A percentile compares a stretch with the other conserved stretches of the same genome.
These are phyloP conservation scores for Cantharis nigra DNA, from an alignment of 2,888 invertebrate species.

Conservation along the genomic window DNA sequence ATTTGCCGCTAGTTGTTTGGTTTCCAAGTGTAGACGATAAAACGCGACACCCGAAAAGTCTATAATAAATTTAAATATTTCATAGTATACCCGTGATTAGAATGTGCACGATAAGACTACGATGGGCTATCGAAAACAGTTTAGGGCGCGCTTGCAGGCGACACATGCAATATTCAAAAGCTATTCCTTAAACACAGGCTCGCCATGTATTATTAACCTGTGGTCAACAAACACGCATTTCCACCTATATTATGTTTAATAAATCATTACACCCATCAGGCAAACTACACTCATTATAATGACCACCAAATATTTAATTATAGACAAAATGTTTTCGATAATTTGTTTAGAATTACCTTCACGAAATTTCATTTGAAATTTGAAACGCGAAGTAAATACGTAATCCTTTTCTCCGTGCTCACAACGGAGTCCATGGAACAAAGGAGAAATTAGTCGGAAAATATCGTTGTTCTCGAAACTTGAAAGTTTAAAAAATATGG, in stretches of 20 bases:
- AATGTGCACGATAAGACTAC: constrained; percentile 9
- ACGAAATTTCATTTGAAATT: not conserved
- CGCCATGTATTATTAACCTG: constrained; percentile 39
- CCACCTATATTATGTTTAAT: constrained; percentile 9
- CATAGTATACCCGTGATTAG: constrained; percentile 25
- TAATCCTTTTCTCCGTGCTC: not conserved
- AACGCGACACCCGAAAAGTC: constrained; percentile 22
- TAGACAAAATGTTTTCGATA: not conserved
- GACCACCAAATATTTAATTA: not conserved
- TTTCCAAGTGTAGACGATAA: constrained; percentile 29
- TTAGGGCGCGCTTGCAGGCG: constrained; percentile 30
- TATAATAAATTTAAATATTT: constrained; percentile 38
- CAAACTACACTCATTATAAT: not conserved
- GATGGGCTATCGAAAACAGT: constrained; percentile 38
- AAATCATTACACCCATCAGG: constrained; percentile 9
- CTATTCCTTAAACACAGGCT: constrained; percentile 34
- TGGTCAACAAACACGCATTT: constrained; percentile 36
- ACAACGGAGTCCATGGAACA: not conserved
- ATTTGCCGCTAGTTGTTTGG: constrained; percentile 42
- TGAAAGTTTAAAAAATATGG: too few species aligned
- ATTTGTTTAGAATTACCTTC: not conserved
- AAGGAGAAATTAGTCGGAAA: not conserved
- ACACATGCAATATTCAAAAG: constrained; percentile 38
- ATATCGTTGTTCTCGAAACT: too few species aligned
- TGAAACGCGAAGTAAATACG: not conserved